These are phyloP conservation scores for Drosophila anceps DNA, from an alignment of 2,888 invertebrate species.

Conservation along the genomic window DNA sequence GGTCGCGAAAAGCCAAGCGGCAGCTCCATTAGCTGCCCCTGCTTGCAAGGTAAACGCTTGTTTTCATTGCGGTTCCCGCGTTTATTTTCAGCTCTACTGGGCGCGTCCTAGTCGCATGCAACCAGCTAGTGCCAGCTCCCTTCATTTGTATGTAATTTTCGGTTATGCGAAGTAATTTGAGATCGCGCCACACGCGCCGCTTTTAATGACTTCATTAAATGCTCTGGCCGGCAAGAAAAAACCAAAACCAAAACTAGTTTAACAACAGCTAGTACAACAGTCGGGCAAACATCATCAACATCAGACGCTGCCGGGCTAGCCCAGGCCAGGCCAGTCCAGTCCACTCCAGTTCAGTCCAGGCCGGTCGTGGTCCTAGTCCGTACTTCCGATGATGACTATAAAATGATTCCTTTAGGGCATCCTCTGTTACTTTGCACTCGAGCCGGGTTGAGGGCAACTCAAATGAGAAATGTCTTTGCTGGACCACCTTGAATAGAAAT, in stretches of 20 bases:
- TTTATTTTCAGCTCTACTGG: conserved; percentile 60
- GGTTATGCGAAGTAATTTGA: conserved; percentile 83
- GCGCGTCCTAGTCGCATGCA: conserved; percentile 46
- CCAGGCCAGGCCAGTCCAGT: conserved; percentile 11
- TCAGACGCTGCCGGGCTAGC: conserved; percentile 7
- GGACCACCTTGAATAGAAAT: conserved; percentile 49
- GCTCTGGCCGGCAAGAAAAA: conserved; percentile 31
- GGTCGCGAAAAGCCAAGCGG: conserved; percentile 29
- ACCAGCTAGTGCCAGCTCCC: conserved; percentile 24
- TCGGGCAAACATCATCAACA: conserved; percentile 30
- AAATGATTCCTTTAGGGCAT: conserved; percentile 77
- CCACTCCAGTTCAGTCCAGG: not conserved
- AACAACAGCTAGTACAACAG: conserved; percentile 24
- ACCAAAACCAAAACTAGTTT: conserved; percentile 59
- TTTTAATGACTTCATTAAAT: conserved; percentile 85
- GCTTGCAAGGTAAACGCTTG: conserved; percentile 49
- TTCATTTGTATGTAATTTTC: conserved; percentile 78
- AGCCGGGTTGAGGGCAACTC: conserved; percentile 17
- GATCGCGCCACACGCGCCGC: conserved; percentile 84
- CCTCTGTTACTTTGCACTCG: conserved; percentile 57
- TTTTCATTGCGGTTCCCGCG: conserved; percentile 37
- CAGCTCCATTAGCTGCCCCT: conserved; percentile 64
- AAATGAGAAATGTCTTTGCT: conserved; percentile 50
- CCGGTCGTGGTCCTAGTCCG: conserved; percentile 46
- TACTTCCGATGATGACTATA: conserved; percentile 76